Percentiles rank a stretch among this genome's conserved stretches.
Conservation (phyloP, 2,888 invertebrate genomes). For the Lithodes maja region DNA sequence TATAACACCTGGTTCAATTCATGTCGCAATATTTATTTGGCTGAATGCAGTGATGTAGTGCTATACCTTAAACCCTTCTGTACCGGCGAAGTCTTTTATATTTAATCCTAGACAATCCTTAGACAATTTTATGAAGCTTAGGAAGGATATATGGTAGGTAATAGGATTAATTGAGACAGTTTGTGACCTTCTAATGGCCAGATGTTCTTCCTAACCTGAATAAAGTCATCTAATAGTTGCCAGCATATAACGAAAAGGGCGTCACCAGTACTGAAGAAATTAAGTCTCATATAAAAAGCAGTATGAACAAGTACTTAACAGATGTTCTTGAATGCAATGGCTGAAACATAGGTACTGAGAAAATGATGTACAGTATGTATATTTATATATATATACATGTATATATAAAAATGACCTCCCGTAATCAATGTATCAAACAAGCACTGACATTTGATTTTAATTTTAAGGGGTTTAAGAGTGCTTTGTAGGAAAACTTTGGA, state of each 20-base stretch:
- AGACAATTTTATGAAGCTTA: no score
- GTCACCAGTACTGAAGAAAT: background rate
- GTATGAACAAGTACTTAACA: background rate
- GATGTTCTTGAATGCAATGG: background rate
- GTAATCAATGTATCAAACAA: conserved; percentile 12
- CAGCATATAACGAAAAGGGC: no score
- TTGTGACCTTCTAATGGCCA: no score
- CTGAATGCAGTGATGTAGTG: conserved; percentile 1
- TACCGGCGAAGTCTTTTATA: no score
- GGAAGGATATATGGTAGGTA: no score
- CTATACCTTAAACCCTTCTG: background rate
- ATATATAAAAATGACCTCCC: conserved; percentile 10
- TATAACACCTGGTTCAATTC: no score
- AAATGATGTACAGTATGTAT: conserved; percentile 13
- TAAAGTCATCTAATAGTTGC: no score
- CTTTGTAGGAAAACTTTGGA: conserved; percentile 9
- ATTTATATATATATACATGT: background rate
- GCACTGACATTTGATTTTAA: conserved; percentile 16
- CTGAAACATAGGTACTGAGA: background rate
- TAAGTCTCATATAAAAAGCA: background rate
- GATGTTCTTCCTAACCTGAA: no score
- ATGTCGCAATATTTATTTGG: conserved; percentile 1
- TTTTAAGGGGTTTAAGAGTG: background rate
- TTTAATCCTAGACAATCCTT: no score
- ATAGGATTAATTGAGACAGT: no score